Percentiles rank a stretch among this genome's conserved stretches.
Conservation (phyloP, 1,140 invertebrate species). For the Neotoxoptera formosana region DNA sequence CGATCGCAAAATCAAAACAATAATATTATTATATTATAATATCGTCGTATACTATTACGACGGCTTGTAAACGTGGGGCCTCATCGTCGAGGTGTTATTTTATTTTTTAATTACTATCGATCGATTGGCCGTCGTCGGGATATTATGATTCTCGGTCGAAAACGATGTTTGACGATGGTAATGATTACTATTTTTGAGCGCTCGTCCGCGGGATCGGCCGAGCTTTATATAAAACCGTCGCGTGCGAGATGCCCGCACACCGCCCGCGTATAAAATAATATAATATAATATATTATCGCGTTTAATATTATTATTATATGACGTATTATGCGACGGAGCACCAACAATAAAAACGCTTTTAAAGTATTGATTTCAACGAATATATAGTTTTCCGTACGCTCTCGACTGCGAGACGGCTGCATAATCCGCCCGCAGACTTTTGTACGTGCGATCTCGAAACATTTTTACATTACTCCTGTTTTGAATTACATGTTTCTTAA, state of each 20-base stretch:
- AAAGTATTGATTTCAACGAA: slow-evolving; percentile 28
- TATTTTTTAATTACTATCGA: not conserved
- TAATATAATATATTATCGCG: no score
- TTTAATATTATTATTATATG: not conserved
- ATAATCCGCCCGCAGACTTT: slow-evolving; percentile 39
- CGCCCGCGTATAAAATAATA: not conserved
- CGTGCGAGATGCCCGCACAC: no score
- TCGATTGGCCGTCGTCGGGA: not conserved
- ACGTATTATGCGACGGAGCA: no score
- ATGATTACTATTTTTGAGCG: not conserved
- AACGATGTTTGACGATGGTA: not conserved
- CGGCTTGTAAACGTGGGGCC: no score
- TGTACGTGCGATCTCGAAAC: not conserved
- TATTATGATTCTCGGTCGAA: not conserved
- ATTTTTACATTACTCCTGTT: slow-evolving; percentile 38
- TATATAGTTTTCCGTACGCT: not conserved
- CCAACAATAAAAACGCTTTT: not conserved
- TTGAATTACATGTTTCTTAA: slow-evolving; percentile 45
- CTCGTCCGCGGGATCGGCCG: not conserved
- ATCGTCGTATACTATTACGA: no score
- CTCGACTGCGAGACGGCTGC: not conserved
- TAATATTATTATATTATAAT: no score
- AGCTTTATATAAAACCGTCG: no score
- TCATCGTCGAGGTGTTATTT: not conserved
- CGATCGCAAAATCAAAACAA: no score